These are phyloP conservation scores for Argynnis bischoffii DNA, from an alignment of 2,888 invertebrate genomes.

Conservation along the genomic window DNA sequence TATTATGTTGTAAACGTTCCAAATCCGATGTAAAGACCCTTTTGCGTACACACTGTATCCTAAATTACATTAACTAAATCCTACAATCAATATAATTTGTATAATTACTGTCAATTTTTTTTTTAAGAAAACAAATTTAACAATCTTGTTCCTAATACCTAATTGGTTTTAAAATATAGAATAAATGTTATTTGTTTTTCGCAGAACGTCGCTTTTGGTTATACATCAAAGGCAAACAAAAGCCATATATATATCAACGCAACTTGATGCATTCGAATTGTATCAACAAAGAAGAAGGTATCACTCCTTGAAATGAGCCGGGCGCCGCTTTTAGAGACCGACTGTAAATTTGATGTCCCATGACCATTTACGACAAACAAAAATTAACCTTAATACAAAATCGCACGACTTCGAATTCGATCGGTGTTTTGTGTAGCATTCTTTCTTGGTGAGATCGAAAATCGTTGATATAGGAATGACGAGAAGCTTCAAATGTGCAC, in stretches of 20 bases:
- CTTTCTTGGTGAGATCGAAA: slow-evolving; percentile 65
- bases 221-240: slow-evolving; percentile 2
- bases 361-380: slow-evolving; percentile 55
- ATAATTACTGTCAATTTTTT: neutral
- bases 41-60: slow-evolving; percentile 1
- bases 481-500: slow-evolving; percentile 67
- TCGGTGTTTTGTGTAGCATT: slow-evolving; percentile 50
- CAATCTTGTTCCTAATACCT: neutral
- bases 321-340: slow-evolving; percentile 68
- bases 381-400: slow-evolving; percentile 64
- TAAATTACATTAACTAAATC: slow-evolving; percentile 8
- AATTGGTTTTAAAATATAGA: neutral
- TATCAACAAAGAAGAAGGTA: slow-evolving; percentile 69
- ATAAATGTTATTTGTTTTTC: neutral
- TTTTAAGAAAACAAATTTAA: neutral
- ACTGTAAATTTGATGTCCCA: slow-evolving; percentile 74
- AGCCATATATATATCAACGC: slow-evolving; percentile 11
- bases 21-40: slow-evolving; percentile 58
- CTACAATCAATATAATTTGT: neutral
- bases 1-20: slow-evolving; percentile 76
- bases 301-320: slow-evolving; percentile 70
- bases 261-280: slow-evolving; percentile 51
- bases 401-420: slow-evolving; percentile 57
- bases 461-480: slow-evolving; percentile 71
- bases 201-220: neutral